phyloP scores from a whole-genome alignment of 1,140 invertebrate species.

The Carcinoscorpius rotundicauda region DNA sequence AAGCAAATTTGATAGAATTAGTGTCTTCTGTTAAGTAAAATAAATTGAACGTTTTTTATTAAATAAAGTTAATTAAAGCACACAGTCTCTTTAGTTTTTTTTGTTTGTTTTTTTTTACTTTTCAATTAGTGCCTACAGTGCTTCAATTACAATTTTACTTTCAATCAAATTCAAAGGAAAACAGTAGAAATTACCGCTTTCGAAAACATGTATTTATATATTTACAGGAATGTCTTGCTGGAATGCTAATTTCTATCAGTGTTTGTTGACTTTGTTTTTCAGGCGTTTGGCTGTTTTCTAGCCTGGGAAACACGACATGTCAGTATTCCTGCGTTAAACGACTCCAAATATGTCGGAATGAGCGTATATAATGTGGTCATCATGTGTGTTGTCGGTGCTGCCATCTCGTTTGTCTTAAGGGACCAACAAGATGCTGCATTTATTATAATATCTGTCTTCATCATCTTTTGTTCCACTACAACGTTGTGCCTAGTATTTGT shows the following conservation, averaged over 20 bases:
- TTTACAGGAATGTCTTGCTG: no score
- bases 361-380: slow-evolving; percentile 98
- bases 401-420: slow-evolving; percentile 78
- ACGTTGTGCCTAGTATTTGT: slow-evolving; percentile 97
- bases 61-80: no score
- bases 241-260: neutral
- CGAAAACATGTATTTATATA: no score
- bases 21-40: no score
- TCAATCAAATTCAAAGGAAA: no score
- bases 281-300: slow-evolving; percentile 97
- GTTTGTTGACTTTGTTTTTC: slow-evolving; percentile 22
- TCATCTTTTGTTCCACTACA: slow-evolving; percentile 96
- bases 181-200: no score
- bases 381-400: slow-evolving; percentile 93
- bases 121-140: no score
- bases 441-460: slow-evolving; percentile 91
- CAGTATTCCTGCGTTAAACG: slow-evolving; percentile 93
- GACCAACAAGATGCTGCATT: slow-evolving; percentile 95
- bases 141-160: no score
- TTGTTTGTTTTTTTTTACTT: no score
- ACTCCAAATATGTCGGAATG: slow-evolving; percentile 69
- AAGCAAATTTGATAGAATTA: no score
- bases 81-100: no score
- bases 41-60: no score
- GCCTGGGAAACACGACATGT: slow-evolving; percentile 99